Evolutionary conservation across 2,113 vertebrate genomes (phyloP), one percentile per base, ranked within the genome.

Genomic region (Rhabdomys dilectus): DNA sequence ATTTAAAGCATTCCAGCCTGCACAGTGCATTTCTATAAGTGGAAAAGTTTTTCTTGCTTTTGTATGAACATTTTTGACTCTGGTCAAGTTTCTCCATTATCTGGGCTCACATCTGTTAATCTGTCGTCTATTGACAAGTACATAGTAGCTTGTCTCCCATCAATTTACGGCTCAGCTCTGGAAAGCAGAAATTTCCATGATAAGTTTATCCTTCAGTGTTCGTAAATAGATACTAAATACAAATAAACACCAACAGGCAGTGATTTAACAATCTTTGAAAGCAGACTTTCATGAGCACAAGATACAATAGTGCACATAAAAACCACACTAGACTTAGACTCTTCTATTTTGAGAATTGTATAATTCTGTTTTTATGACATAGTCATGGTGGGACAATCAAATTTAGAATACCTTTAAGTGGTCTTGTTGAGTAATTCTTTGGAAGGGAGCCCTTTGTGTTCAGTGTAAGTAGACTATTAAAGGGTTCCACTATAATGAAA

Each of bases 281-380:
- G 56, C 21, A 88, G 39, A 76, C 81, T 42, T 89, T 93, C 58
- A 53, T 82, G 10, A 96, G 82, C 93, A 8, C 15, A 91, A 93
- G 68, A 42, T 64, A 21, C 73, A 85, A 13, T 2, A 66, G 17
- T 72, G 75, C 68, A 31, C 21, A 64, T 90, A 72, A 96, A 96
- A 88, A 53, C 10, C 22, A 45, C 91, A 96, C n/a, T 56, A 91
- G 39, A 72, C n/a, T 36, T 45, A 56, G 36, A 82, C 78, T 0
- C 4, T 93, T 97, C 11, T 10, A 68, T 93, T 92, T 93, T n/a
- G 81, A 89, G 58, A 95, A 89, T 80, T 94, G 24, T 89, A 3
- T 94, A 48, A 42, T 91, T 95, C 91, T 91, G 58, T 93, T 93
- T 94, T 84, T 82, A 78, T 94, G 34, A 60, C 80, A 22, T 66